phyloP scores from a whole-genome alignment of 2,113 vertebrate species.

The Sardina pilchardus region DNA sequence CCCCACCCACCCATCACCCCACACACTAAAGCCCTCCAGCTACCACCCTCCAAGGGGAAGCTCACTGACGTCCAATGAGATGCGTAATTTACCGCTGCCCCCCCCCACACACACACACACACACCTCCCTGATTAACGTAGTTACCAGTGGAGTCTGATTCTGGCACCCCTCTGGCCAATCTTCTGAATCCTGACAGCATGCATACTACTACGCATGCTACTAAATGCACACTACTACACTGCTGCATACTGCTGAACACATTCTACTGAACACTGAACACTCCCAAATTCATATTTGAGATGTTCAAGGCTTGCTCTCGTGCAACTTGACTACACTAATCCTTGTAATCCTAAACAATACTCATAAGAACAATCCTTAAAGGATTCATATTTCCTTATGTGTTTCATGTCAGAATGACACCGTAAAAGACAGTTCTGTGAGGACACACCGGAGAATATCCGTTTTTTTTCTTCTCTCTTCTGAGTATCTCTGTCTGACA shows the following conservation, averaged over 20 bases:
- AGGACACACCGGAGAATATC: not conserved
- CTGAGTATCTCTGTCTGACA: not conserved
- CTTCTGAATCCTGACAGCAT: not conserved
- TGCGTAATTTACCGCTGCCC: conserved; percentile 42
- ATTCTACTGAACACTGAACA: too few species aligned
- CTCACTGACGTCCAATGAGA: conserved; percentile 35
- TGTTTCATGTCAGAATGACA: too few species aligned
- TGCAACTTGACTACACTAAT: too few species aligned
- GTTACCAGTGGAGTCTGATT: not conserved
- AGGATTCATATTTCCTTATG: too few species aligned
- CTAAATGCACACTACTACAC: too few species aligned
- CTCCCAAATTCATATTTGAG: too few species aligned
- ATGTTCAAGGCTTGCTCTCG: too few species aligned
- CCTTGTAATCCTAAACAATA: too few species aligned
- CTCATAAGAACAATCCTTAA: too few species aligned
- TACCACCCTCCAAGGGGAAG: conserved; percentile 5
- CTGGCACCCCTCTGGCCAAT: not conserved
- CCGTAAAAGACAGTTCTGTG: not conserved
- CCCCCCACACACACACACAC: too few species aligned
- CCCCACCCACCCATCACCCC: not conserved
- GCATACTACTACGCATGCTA: not conserved
- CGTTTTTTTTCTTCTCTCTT: not conserved
- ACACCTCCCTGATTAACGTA: conserved; percentile 32
- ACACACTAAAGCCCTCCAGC: conserved; percentile 8
- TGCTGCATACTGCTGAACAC: too few species aligned